These are phyloP conservation scores for Drosophila neonasuta DNA, from an alignment of 2,888 invertebrate genomes.

Conservation along the genomic window DNA sequence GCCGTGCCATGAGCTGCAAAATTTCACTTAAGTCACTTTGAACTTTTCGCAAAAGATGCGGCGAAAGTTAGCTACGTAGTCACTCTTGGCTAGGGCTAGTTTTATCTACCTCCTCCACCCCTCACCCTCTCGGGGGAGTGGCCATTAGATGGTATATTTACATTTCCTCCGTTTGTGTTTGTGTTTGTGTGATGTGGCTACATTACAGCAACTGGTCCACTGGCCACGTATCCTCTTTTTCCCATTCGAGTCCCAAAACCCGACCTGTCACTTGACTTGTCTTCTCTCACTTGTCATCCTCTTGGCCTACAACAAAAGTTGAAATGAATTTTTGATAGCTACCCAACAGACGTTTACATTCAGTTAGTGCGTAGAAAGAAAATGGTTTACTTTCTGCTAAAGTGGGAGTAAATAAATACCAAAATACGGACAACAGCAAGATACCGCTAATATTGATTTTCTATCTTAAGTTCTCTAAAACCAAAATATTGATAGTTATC, in stretches of 20 bases:
- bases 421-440: background rate
- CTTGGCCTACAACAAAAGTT: constrained; percentile 23
- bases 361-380: constrained; percentile 8
- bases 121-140: constrained; percentile 42
- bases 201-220: constrained; percentile 26
- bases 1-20: constrained; percentile 48
- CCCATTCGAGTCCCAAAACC: constrained; percentile 12
- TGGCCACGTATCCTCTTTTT: constrained; percentile 6
- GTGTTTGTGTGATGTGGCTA: constrained; percentile 50
- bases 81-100: constrained; percentile 44
- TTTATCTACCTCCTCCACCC: constrained; percentile 12
- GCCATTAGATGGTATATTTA: constrained; percentile 70
- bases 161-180: constrained; percentile 49
- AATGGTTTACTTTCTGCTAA: background rate
- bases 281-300: background rate
- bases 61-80: constrained; percentile 57
- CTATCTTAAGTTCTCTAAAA: background rate
- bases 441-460: no score
- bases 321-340: constrained; percentile 43
- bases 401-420: background rate
- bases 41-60: constrained; percentile 61
- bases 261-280: constrained; percentile 15
- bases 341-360: constrained; percentile 33
- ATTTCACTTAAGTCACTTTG: constrained; percentile 76
- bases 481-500: background rate